Evolutionary conservation across 2,888 invertebrate species (phyloP), one percentile per base, ranked within the genome.

Genomic region (Frankliniella fusca): DNA sequence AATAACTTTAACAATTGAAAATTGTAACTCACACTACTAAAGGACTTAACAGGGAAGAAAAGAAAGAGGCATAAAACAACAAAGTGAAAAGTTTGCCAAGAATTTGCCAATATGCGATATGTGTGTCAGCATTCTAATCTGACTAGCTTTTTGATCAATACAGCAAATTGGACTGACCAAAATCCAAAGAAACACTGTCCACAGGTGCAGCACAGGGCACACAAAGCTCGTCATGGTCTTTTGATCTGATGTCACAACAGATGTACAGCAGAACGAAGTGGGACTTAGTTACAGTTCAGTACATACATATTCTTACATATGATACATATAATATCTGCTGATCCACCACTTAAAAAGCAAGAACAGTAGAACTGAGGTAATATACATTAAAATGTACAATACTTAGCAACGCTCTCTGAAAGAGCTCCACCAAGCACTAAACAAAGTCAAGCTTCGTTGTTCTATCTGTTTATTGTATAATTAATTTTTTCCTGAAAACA

Each of bases 251-350:
- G 70, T 76, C 27, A 12, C 27, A 76, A 27, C 70, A 76, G 70
- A 76, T 76, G 70, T 76, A 76, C 70, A 76, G 27, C 70, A 76
- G 70, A 27, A 76, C 70, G 27, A 76, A 76, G 70, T 76, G 70
- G n/a, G 12, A 76, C 70, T 76, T 76, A 27, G 23, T 27, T 76
- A 76, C 70, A 27, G 23, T 76, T 76, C 70, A 76, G 70, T 76
- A 76, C 70, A 76, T 76, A 76, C 27, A 12, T 76, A 76, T 76
- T 76, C 70, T 76, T 27, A 76, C 9, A 76, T 76, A 76, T 76
- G 70, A 12, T 76, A 76, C 70, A 76, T 76, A 76, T 5, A 76
- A 76, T 76, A 76, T 76, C 27, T 76, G 70, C 70, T 76, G 27
- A 12, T 27, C 12, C 3, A 76, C 70, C 27, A 12, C 12, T 27